Evolutionary conservation across 2,113 vertebrate genomes (phyloP), one percentile per base, ranked within the genome.

Genomic region (Natator depressus): DNA sequence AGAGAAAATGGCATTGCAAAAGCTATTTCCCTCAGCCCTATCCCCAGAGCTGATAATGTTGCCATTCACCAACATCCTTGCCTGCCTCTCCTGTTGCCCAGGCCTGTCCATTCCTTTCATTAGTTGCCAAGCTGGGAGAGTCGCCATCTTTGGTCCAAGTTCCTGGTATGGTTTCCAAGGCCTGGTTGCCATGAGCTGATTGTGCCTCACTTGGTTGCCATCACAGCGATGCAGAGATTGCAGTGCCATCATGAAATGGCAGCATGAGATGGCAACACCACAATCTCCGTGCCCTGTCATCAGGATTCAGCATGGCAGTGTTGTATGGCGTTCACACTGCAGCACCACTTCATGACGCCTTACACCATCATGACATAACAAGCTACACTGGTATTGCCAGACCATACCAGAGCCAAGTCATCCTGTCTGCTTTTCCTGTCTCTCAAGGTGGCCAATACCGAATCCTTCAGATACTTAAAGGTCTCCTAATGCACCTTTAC

Each of bases 251-350:
- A 76, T 0, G 1, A 49, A 20, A 88, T 49, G 42, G 35, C n/a
- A 72, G 65, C n/a, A 10, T 8, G 69, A 75, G 19, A 42, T 10
- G 69, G 12, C 42, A 80, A 25, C 89, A 46, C 49, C 53, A 20
- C 51, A 78, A 2, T 5, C 38, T 55, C 42, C 29, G 17, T 46
- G 6, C 31, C 7, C 20, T 84, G 27, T 88, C 22, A 83, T 62
- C 46, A 91, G 72, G 35, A 80, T 29, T 10, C 75, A 87, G 31
- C 1, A 1, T 54, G 54, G 54, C 69, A 54, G 3, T 75, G 35
- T 14, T 51, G 46, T 8, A 16, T 19, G 10, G 57, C 10, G 16
- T 10, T 42, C 76, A 17, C 38, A 0, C 0, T 76, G 51, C 42
- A 76, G 94, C 16, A 31, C 42, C 51, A 22, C n/a, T 35, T 76